These are phyloP conservation scores for Protobothrops mucrosquamatus DNA, from an alignment of 2,113 vertebrate species.

Conservation along the genomic window DNA sequence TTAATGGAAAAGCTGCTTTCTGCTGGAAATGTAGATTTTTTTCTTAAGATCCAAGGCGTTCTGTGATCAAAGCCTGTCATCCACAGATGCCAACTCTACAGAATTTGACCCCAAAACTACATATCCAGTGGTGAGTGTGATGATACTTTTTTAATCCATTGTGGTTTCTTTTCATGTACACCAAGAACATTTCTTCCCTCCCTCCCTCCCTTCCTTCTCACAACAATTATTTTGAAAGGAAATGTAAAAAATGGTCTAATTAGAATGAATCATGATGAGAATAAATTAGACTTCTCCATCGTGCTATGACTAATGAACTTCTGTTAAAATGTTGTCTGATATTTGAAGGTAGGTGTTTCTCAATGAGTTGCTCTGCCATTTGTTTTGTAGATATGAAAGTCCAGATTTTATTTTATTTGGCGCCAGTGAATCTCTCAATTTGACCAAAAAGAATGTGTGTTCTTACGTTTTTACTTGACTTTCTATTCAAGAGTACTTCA, in stretches of 20 bases:
- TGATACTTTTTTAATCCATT: not conserved
- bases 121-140: slow-evolving; percentile 86
- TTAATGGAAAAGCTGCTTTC: not conserved
- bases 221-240: not conserved
- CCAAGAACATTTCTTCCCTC: not conserved
- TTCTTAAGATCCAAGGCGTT: not conserved
- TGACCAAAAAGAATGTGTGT: not conserved
- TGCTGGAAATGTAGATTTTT: not conserved
- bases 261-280: not conserved
- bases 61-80: slow-evolving; percentile 8
- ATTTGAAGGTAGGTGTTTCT: not conserved
- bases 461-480: not conserved
- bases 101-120: slow-evolving; percentile 89
- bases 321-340: not conserved
- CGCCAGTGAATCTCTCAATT: not conserved
- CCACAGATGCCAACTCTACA: slow-evolving; percentile 92
- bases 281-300: not conserved
- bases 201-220: not conserved
- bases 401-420: not conserved
- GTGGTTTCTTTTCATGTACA: not conserved
- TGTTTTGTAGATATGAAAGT: not conserved
- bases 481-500: not conserved
- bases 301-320: not conserved
- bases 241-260: not conserved
- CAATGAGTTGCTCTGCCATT: not conserved